Evolutionary conservation across 2,888 invertebrate species (phyloP).

Genomic region (Serripes groenlandicus): DNA sequence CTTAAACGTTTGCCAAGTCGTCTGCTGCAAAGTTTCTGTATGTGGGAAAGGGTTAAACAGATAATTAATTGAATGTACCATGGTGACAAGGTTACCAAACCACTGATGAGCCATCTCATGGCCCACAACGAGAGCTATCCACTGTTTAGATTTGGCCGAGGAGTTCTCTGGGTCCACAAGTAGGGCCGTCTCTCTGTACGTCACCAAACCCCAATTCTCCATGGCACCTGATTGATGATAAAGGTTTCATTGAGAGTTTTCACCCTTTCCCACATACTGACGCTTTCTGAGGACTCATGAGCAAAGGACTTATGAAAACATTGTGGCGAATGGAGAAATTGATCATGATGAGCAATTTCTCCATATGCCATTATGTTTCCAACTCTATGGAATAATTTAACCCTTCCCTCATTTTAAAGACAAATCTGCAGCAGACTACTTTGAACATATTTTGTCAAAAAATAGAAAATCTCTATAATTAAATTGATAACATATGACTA

Average conservation of each 20-base stretch:
- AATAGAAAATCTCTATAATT: too few relatives aligned
- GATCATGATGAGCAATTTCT: neutral
- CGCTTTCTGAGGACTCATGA: neutral
- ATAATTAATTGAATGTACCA: conserved; percentile 90
- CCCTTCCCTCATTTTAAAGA: too few relatives aligned
- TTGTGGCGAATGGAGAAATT: neutral
- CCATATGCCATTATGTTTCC: neutral
- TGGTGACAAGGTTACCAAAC: conserved; percentile 99
- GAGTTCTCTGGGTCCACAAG: conserved; percentile 96
- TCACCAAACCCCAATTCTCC: conserved; percentile 99
- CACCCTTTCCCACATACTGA: neutral
- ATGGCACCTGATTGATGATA: conserved; percentile 91
- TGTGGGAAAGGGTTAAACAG: neutral
- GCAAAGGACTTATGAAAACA: neutral
- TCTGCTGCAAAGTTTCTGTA: neutral
- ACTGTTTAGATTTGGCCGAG: conserved; percentile 89
- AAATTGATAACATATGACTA: too few relatives aligned
- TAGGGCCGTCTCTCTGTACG: conserved; percentile 96
- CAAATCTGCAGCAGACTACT: too few relatives aligned
- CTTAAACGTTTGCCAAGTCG: too few relatives aligned
- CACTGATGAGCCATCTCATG: conserved; percentile 99
- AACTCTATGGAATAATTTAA: too few relatives aligned
- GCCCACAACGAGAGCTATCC: conserved; percentile 90
- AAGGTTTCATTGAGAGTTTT: too few relatives aligned
- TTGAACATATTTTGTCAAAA: too few relatives aligned